These are phyloP conservation scores for Stictocephala bisonia DNA, from an alignment of 2,888 invertebrate species.

Conservation along the genomic window DNA sequence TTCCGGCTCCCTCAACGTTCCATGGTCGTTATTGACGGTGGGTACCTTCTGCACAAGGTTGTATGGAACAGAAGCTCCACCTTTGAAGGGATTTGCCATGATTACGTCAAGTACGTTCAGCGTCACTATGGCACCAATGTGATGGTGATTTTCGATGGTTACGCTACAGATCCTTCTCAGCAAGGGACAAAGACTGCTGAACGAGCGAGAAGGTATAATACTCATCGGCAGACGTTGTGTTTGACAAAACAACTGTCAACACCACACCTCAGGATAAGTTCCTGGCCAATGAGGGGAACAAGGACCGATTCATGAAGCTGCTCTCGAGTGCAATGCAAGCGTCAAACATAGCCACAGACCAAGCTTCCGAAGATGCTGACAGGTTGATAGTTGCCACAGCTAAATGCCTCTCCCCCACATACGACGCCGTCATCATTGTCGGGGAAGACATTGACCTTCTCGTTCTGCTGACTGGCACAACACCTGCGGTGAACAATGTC, in stretches of 20 bases:
- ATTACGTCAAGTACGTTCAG: constrained; percentile 43
- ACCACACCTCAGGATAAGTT: constrained; percentile 40
- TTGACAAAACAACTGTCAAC: constrained; percentile 36
- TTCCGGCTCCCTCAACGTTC: constrained; percentile 34
- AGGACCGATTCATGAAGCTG: constrained; percentile 37
- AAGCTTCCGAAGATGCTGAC: constrained; percentile 46
- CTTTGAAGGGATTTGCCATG: constrained; percentile 32
- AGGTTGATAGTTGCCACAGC: constrained; percentile 44
- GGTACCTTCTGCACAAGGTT: constrained; percentile 43
- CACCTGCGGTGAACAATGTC: constrained; percentile 24
- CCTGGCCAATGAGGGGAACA: constrained; percentile 43
- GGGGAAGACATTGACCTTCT: constrained; percentile 46
- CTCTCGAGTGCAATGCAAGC: constrained; percentile 33
- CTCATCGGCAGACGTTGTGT: constrained; percentile 38
- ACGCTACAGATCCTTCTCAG: constrained; percentile 22
- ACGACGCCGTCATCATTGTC: constrained; percentile 37
- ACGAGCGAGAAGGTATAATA: constrained; percentile 41
- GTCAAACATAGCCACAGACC: constrained; percentile 28
- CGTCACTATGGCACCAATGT: constrained; percentile 35
- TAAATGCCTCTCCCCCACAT: constrained; percentile 27
- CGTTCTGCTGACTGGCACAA: constrained; percentile 41
- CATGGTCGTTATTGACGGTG: constrained; percentile 37
- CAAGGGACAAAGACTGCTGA: constrained; percentile 36
- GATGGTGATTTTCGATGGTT: constrained; percentile 27
- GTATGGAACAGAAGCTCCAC: constrained; percentile 44